Base-by-base conservation (phyloP, 2,113 vertebrate species). In the Perccottus glenii region DNA sequence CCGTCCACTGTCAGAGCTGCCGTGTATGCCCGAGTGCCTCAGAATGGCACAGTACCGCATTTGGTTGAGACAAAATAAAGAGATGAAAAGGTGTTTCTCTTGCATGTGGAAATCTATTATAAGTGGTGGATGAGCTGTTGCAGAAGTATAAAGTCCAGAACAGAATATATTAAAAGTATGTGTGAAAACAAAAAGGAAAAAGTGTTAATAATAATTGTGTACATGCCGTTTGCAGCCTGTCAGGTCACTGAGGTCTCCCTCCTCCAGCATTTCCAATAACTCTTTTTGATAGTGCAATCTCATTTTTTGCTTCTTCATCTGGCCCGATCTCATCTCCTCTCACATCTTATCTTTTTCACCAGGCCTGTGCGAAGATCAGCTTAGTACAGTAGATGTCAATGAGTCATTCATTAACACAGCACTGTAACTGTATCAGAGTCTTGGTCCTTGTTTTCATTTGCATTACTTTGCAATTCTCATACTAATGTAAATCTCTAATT, bases 371-470 rank as follows among this genome's bases (percentile, higher is more conserved):
- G 64, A 60, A 75, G 59, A 56, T 16, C 27, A 2, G 9, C 19
- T 38, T 16, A 11, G 5, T 32, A 47, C 0, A 44, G 16, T 15
- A 40, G 60, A 65, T 67, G 53, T 51, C 73, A 42, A 59, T 32
- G 68, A 70, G 52, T 73, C 64, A 60, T 47, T 44, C 32, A 11
- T 60, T 47, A 47, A 42, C 40, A 48, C 38, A 38, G 40, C 38
- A 2, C 40, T 52, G 9, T 6, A 52, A 32, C 14, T 12, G 14
- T 38, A 38, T 33, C 35, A 60, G 12, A 61, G 5, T 43, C 38
- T 51, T 71, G 15, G 16, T 1, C 11, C n/a, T 45, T 59, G 27
- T 19, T 56, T 62, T 48, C 11, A 33, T 58, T 55, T 38, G 36
- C 7, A 36, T 55, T 55, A 9, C 11, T 55, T 55, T 36, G 35